These are phyloP conservation scores for Colistium nudipinnis DNA, from an alignment of 2,113 vertebrate genomes.

Conservation along the genomic window DNA sequence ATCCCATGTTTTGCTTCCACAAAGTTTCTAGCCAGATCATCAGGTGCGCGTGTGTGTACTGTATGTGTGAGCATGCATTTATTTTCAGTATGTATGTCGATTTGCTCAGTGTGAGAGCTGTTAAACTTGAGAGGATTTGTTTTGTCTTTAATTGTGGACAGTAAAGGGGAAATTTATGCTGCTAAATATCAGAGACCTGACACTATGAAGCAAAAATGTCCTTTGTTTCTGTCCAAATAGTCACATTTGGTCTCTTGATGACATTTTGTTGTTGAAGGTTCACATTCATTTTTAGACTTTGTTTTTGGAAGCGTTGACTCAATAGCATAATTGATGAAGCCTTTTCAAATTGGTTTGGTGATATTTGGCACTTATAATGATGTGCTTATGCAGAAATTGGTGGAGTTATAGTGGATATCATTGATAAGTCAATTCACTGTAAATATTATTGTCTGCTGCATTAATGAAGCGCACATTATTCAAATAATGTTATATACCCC, in stretches of 20 bases:
- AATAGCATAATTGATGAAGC: slow-evolving; percentile 1
- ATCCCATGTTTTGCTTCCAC: slow-evolving; percentile 61
- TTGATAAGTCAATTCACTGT: slow-evolving; percentile 29
- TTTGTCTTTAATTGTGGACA: background rate
- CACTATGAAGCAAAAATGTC: slow-evolving; percentile 25
- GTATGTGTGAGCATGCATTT: slow-evolving; percentile 26
- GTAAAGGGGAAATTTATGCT: background rate
- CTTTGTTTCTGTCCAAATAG: background rate
- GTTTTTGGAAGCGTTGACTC: slow-evolving; percentile 3
- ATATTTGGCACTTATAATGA: slow-evolving; percentile 38
- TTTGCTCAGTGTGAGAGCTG: slow-evolving; percentile 17
- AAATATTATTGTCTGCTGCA: slow-evolving; percentile 13
- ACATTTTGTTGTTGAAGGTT: background rate
- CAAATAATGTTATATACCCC: slow-evolving; percentile 36
- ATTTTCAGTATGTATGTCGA: slow-evolving; percentile 26
- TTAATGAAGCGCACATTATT: too few relatives aligned
- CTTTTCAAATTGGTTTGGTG: slow-evolving; percentile 6
- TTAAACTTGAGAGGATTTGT: background rate
- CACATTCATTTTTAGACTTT: background rate
- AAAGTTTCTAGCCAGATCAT: slow-evolving; percentile 40
- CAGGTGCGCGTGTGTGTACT: slow-evolving; percentile 17
- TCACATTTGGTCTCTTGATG: background rate
- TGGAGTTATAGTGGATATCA: background rate
- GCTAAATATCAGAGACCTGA: slow-evolving; percentile 20
- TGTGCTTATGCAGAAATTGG: slow-evolving; percentile 19